A percentile compares a stretch with the other conserved stretches of the same genome.
Evolutionary conservation across 2,888 invertebrate species (phyloP).

Genomic region (Drosophila emarginata): DNA sequence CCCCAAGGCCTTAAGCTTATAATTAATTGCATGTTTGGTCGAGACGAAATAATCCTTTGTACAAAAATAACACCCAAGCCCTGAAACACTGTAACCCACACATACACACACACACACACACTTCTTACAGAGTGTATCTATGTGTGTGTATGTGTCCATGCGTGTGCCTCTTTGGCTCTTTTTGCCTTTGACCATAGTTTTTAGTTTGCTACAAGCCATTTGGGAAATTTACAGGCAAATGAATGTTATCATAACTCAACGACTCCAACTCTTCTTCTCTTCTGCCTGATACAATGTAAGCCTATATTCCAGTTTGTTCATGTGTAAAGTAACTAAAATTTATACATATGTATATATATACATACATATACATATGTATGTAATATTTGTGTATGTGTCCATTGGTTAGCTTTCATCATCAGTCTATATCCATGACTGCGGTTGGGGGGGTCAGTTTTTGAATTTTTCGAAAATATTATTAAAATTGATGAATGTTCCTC

Average conservation of each 20-base stretch:
- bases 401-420: slow-evolving; percentile 19
- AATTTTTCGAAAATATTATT: slow-evolving; percentile 71
- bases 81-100: slow-evolving; percentile 19
- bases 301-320: slow-evolving; percentile 45
- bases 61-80: slow-evolving; percentile 69
- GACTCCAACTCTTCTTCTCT: slow-evolving; percentile 8
- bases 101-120: slow-evolving; percentile 38
- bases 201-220: slow-evolving; percentile 68
- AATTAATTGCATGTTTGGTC: slow-evolving; percentile 83
- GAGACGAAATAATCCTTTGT: slow-evolving; percentile 82
- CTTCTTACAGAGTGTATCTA: background rate
- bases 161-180: slow-evolving; percentile 19
- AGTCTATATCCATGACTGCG: slow-evolving; percentile 1
- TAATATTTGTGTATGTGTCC: background rate
- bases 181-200: slow-evolving; percentile 69
- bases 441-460: slow-evolving; percentile 25
- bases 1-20: slow-evolving; percentile 82
- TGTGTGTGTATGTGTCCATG: slow-evolving; percentile 29
- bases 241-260: slow-evolving; percentile 74
- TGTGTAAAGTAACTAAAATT: slow-evolving; percentile 53
- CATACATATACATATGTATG: background rate
- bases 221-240: slow-evolving; percentile 76
- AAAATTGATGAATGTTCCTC: slow-evolving; percentile 81
- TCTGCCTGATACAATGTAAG: background rate
- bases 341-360: slow-evolving; percentile 5